Percentiles rank a stretch among this genome's conserved stretches.
Evolutionary conservation across 2,888 invertebrate genomes (phyloP).

Genomic region (Macrosiphum euphorbiae): DNA sequence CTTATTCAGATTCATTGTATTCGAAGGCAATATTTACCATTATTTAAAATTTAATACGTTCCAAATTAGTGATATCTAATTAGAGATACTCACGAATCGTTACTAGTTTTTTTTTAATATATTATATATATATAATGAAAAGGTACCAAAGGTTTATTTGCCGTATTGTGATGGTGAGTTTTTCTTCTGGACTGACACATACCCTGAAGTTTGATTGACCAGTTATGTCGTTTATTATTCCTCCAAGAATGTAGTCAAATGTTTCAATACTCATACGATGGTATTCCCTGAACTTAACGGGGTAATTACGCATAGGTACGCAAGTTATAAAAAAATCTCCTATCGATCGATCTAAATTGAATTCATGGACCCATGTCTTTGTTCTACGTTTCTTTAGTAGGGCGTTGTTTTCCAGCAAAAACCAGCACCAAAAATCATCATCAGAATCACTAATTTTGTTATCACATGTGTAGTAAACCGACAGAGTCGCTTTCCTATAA

Average conservation of each 20-base stretch:
- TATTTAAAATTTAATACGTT: too few relatives aligned
- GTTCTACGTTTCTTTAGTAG: too few relatives aligned
- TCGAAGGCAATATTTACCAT: too few relatives aligned
- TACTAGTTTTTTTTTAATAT: too few relatives aligned
- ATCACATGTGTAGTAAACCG: too few relatives aligned
- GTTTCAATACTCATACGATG: conserved; percentile 14
- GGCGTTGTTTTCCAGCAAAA: too few relatives aligned
- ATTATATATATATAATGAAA: too few relatives aligned
- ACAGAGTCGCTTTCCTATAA: too few relatives aligned
- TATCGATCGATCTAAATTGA: not conserved
- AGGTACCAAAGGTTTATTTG: too few relatives aligned
- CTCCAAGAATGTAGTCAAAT: conserved; percentile 4
- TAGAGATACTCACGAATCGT: too few relatives aligned
- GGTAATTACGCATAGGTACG: conserved; percentile 4
- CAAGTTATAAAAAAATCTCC: conserved; percentile 24
- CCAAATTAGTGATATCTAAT: too few relatives aligned
- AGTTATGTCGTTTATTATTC: conserved; percentile 14
- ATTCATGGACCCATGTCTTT: conserved; percentile 12
- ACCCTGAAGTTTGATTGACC: conserved; percentile 30
- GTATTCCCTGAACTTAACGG: conserved; percentile 22
- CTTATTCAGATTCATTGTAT: too few relatives aligned
- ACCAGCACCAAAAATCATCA: conserved; percentile 22
- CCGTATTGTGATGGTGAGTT: conserved; percentile 14
- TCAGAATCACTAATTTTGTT: not conserved
- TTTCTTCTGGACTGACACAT: conserved; percentile 37